A percentile compares a stretch with the other conserved stretches of the same genome.
Conservation (phyloP, 2,888 invertebrate species). For the Poecilus cupreus region DNA sequence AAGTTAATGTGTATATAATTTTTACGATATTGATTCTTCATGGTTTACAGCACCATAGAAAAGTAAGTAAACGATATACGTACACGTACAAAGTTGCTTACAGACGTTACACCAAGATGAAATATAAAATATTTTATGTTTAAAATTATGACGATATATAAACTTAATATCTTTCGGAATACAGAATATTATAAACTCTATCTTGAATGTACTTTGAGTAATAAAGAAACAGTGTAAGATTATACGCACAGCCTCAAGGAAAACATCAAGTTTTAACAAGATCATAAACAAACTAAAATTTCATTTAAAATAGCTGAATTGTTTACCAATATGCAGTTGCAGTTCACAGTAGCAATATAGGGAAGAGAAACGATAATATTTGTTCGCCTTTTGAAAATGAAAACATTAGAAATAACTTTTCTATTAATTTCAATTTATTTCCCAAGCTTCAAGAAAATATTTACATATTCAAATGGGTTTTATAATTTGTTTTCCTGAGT, state of each 20-base stretch:
- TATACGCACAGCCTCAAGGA: too few species aligned
- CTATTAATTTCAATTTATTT: conserved; percentile 46
- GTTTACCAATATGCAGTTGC: too few species aligned
- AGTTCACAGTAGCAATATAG: too few species aligned
- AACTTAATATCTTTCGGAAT: conserved; percentile 21
- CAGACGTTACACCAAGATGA: not conserved
- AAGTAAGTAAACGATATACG: too few species aligned
- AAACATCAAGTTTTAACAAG: too few species aligned
- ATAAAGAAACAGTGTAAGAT: not conserved
- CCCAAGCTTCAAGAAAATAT: conserved; percentile 21
- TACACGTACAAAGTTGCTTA: conserved; percentile 8
- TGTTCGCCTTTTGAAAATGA: not conserved
- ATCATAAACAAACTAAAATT: too few species aligned
- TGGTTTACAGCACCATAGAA: too few species aligned
- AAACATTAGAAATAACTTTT: conserved; percentile 31
- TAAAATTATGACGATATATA: conserved; percentile 7
- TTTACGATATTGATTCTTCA: too few species aligned
- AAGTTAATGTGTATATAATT: too few species aligned
- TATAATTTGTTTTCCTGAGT: conserved; percentile 55
- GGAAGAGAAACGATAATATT: conserved; percentile 20
- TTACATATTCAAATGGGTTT: conserved; percentile 56
- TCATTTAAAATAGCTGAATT: too few species aligned
- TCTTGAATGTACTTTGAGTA: not conserved
- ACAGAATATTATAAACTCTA: conserved; percentile 5
- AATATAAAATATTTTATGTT: conserved; percentile 33